Conservation (phyloP, 2,113 vertebrate species). For the Hiodon tergisus region DNA sequence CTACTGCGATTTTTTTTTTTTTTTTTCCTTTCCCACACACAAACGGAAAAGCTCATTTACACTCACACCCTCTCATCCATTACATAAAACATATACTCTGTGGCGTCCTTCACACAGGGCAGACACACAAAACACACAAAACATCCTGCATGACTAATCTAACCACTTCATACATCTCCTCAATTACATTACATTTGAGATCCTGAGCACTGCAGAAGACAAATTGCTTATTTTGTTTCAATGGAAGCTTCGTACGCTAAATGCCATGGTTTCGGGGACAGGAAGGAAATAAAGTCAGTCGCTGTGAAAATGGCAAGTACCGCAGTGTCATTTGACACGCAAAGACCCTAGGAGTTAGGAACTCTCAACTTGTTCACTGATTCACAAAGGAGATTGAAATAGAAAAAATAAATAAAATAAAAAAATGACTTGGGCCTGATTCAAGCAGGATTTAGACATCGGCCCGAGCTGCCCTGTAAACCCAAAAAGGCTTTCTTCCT, state of each 20-base stretch:
- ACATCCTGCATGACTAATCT: conserved; percentile 10
- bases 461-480: conserved; percentile 9
- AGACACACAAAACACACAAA: background rate
- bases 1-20: conserved; percentile 4
- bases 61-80: background rate
- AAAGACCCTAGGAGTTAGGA: background rate
- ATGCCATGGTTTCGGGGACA: conserved; percentile 3
- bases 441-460: conserved; percentile 26
- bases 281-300: conserved; percentile 1
- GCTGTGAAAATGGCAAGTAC: background rate
- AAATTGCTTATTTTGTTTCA: conserved; percentile 24
- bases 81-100: background rate
- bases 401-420: conserved; percentile 9
- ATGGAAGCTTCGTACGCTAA: conserved; percentile 13
- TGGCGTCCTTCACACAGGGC: background rate
- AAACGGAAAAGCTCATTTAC: conserved; percentile 25
- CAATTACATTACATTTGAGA: background rate
- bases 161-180: background rate
- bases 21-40: conserved; percentile 11
- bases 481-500: conserved; percentile 21
- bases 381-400: conserved; percentile 8
- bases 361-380: conserved; percentile 14
- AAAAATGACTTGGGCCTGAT: conserved; percentile 26
- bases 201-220: background rate
- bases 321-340: background rate